Base-by-base conservation (phyloP, 2,113 vertebrate genomes). In the Gnathonemus longibarbis region DNA sequence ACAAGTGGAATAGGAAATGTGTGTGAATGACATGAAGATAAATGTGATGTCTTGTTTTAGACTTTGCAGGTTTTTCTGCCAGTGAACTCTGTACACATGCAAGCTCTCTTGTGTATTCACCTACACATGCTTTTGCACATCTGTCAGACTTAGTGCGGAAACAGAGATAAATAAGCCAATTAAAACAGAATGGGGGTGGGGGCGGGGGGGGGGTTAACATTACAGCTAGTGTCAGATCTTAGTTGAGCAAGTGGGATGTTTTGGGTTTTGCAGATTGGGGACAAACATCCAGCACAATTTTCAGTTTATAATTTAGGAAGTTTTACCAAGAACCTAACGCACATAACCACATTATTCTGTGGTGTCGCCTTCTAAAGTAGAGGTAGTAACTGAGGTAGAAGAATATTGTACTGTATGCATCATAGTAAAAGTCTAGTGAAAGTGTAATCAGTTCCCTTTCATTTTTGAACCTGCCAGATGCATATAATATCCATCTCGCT, bases 21-120 rank as follows among this genome's bases (percentile, higher is more conserved):
- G n/a, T 52, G n/a, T 19, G 58, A 92, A 90, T 91, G 89, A 91
- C 91, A 91, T 89, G 70, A 56, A 91, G 93, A 91, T 91, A 86
- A 89, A 91, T 88, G 91, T 52, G 91, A 91, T 89, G 90, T 88
- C 88, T 91, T 58, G 66, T 93, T 91, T 92, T 39, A 80, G 90
- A 74, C 35, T 46, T 85, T 19, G 58, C 80, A 45, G 80, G 70
- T 17, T 88, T 85, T 90, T 80, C 58, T 91, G 91, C 8, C 24
- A 88, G 86, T 89, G 3, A 31, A 31, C 52, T 88, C 90, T 83
- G 92, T 49, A 56, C 88, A 89, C 86, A 89, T 87, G 91, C 92
- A 50, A 48, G 89, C 87, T 92, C 91, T 90, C 92, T 17, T 86
- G 89, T 53, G 92, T 83, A 87, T 91, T 91, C 48, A 89, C 91